Evolutionary conservation across 64 coral and sea anemone genomes (phyloP).

Genomic region (Dendronephthya gigantea): DNA sequence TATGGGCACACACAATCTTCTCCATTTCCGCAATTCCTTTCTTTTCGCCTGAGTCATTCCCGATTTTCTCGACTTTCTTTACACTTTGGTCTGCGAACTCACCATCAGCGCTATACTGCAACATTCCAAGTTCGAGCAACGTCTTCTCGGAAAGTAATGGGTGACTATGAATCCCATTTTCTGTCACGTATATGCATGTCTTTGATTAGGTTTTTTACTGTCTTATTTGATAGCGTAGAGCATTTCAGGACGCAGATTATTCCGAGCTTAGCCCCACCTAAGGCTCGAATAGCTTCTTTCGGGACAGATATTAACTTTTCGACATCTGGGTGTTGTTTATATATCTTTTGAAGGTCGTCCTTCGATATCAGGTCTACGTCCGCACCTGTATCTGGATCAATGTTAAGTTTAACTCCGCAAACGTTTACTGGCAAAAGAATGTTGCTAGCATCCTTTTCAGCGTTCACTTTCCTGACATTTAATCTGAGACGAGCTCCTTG

Average conservation of each 20-base stretch:
- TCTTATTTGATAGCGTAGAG: neutral
- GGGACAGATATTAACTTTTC: neutral
- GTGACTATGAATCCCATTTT: neutral
- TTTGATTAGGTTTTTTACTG: neutral
- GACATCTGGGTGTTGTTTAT: neutral
- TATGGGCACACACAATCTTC: too few relatives aligned
- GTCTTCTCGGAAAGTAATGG: neutral
- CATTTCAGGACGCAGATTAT: neutral
- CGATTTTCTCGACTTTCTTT: too few relatives aligned
- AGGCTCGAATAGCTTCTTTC: neutral
- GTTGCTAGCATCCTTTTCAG: neutral
- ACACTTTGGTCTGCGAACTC: too few relatives aligned
- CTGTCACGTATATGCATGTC: neutral
- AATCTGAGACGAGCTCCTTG: neutral
- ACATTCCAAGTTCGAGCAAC: neutral
- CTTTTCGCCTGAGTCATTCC: too few relatives aligned
- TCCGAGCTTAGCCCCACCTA: neutral
- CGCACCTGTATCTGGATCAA: neutral
- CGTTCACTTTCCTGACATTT: neutral
- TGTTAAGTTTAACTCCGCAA: neutral
- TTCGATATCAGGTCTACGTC: too few relatives aligned
- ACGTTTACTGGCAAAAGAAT: neutral
- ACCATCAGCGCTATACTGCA: too few relatives aligned
- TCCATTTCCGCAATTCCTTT: too few relatives aligned
- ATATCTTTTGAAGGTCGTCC: neutral